phyloP scores from a whole-genome alignment of 2,113 vertebrate genomes.

The Anas platyrhynchos region DNA sequence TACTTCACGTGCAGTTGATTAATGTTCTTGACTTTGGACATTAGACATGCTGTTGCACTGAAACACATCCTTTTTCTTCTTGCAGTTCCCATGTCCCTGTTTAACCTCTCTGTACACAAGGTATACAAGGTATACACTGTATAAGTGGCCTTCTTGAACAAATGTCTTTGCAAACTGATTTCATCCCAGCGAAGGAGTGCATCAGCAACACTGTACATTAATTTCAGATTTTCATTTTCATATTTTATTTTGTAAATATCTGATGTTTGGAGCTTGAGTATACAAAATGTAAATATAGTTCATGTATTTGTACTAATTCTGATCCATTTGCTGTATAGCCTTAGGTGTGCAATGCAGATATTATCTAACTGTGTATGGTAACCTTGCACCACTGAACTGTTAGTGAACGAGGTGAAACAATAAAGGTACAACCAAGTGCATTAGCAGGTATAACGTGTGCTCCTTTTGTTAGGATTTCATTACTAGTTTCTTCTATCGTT shows the following conservation, averaged over 20 bases:
- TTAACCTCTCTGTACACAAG: conserved; percentile 28
- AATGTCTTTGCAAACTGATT: conserved; percentile 74
- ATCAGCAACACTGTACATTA: conserved; percentile 91
- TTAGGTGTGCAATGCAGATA: conserved; percentile 97
- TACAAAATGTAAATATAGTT: conserved; percentile 99
- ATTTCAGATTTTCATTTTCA: conserved; percentile 92
- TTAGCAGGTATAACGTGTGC: conserved; percentile 57
- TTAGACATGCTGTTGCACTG: conserved; percentile 12
- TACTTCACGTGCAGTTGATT: background rate
- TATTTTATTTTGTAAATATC: conserved; percentile 99
- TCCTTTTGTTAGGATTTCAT: background rate
- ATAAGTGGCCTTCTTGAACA: conserved; percentile 81
- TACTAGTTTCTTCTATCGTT: background rate
- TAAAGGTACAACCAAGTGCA: conserved; percentile 95
- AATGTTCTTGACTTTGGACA: background rate
- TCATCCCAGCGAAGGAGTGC: conserved; percentile 79
- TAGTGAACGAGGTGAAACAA: conserved; percentile 96
- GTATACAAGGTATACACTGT: conserved; percentile 54
- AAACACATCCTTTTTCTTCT: background rate
- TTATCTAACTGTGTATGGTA: conserved; percentile 97
- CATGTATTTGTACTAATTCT: conserved; percentile 99
- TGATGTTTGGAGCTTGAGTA: conserved; percentile 96
- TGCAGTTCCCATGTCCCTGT: conserved; percentile 1
- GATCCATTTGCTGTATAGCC: conserved; percentile 99
- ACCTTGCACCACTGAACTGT: conserved; percentile 94